A percentile compares a stretch with the other conserved stretches of the same genome.
These are phyloP conservation scores for Mobula birostris DNA, from an alignment of 2,113 vertebrate genomes.

Conservation along the genomic window DNA sequence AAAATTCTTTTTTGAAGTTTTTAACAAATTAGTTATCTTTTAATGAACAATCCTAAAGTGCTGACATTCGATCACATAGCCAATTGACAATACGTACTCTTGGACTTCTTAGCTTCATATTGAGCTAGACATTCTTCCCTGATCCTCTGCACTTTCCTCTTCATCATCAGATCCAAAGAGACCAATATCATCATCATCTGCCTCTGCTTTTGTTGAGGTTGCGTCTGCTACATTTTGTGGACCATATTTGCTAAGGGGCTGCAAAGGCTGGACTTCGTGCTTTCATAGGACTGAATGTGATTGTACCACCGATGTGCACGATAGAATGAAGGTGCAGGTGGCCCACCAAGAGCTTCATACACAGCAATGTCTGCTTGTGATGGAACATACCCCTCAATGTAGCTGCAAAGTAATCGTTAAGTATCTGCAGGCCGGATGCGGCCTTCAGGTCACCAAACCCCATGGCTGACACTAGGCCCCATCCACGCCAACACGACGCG, in stretches of 20 bases:
- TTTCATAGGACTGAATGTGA: constrained; percentile 87
- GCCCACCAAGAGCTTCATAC: constrained; percentile 70
- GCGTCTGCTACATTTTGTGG: constrained; percentile 76
- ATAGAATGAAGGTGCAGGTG: constrained; percentile 70
- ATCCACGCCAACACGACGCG: not conserved
- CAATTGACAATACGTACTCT: constrained; percentile 63
- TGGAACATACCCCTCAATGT: constrained; percentile 91
- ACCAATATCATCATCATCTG: constrained; percentile 84
- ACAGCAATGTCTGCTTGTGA: constrained; percentile 89
- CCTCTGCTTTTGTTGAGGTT: constrained; percentile 57
- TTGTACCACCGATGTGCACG: constrained; percentile 94
- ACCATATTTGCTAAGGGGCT: constrained; percentile 83
- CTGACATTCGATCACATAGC: not conserved
- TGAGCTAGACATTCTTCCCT: constrained; percentile 85
- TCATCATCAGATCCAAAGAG: constrained; percentile 97
- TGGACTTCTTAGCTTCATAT: constrained; percentile 89
- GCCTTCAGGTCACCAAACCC: constrained; percentile 89
- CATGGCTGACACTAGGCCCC: constrained; percentile 53
- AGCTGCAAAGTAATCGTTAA: constrained; percentile 91
- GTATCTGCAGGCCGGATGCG: constrained; percentile 71
- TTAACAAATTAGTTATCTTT: not conserved
- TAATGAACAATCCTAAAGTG: not conserved
- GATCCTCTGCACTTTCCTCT: constrained; percentile 74
- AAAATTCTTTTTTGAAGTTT: too few relatives aligned
- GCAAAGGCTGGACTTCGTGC: constrained; percentile 62